Conservation (phyloP, 2,797 vertebrate genomes). For the Cottoperca gobio region DNA sequence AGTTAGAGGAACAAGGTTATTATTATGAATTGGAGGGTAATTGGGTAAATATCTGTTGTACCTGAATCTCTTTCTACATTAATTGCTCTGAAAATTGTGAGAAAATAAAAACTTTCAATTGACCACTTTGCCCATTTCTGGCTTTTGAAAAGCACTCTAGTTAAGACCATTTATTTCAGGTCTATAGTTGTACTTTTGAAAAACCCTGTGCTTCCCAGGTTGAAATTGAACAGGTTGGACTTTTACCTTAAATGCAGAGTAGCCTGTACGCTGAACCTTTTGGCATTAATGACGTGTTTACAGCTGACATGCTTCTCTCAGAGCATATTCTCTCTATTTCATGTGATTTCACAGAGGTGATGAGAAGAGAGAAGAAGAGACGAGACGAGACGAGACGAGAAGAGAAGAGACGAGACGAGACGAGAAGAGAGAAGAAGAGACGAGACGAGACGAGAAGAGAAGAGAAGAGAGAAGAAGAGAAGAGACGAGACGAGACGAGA, state of each 20-base stretch:
- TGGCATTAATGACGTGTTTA: constrained; percentile 60
- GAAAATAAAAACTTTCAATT: constrained; percentile 12
- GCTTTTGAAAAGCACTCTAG: not conserved
- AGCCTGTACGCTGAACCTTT: constrained; percentile 14
- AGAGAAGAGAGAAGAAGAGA: too few species aligned
- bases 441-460: too few species aligned
- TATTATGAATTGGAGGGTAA: constrained; percentile 46
- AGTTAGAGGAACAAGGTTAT: constrained; percentile 30
- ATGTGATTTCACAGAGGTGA: constrained; percentile 60
- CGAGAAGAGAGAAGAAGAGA: too few species aligned
- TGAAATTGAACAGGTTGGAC: not conserved
- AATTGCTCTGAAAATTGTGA: not conserved
- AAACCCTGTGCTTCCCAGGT: not conserved
- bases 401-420: too few species aligned
- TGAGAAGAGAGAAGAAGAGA: constrained; percentile 19
- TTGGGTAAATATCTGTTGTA: constrained; percentile 51
- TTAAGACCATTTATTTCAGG: not conserved
- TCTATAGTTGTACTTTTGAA: not conserved
- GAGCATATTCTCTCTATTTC: constrained; percentile 51
- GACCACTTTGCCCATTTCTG: not conserved
- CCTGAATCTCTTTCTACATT: constrained; percentile 15
- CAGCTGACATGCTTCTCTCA: constrained; percentile 34
- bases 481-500: too few species aligned
- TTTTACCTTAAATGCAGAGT: constrained; percentile 24
- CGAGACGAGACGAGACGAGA: not conserved